These are phyloP conservation scores for Cervus canadensis DNA, from an alignment of 2,113 vertebrate species.

Conservation along the genomic window DNA sequence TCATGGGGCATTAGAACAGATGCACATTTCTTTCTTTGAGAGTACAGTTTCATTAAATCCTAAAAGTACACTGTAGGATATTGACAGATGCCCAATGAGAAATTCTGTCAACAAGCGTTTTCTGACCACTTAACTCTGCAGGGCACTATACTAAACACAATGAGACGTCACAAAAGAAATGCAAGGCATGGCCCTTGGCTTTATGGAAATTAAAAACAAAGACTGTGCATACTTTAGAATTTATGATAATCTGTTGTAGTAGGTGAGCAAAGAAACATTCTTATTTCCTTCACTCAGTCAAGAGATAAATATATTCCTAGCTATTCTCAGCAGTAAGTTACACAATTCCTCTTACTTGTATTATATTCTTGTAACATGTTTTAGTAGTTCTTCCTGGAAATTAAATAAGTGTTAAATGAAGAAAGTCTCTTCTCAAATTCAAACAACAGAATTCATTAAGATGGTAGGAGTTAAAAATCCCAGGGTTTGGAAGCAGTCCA, in stretches of 20 bases:
- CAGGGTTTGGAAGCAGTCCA: not conserved
- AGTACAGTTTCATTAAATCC: not conserved
- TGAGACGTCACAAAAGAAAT: not conserved
- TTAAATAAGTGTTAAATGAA: not conserved
- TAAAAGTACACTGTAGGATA: slow-evolving; percentile 19
- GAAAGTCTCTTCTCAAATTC: not conserved
- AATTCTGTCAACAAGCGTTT: slow-evolving; percentile 32
- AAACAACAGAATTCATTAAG: not conserved
- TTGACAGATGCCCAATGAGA: not conserved
- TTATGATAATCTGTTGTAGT: slow-evolving; percentile 7
- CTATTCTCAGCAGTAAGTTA: not conserved
- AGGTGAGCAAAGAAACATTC: not conserved
- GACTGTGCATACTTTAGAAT: not conserved
- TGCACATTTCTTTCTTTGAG: not conserved
- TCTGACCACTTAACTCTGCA: slow-evolving; percentile 50
- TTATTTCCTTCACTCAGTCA: slow-evolving; percentile 5
- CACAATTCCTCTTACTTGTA: not conserved
- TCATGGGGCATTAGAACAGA: slow-evolving; percentile 22
- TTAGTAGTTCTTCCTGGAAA: not conserved
- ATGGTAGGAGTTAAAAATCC: not conserved
- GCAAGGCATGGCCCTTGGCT: not conserved
- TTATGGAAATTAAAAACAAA: slow-evolving; percentile 18
- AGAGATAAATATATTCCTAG: not conserved
- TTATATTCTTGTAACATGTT: not conserved
- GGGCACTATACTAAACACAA: not conserved